Percentiles rank a stretch among this genome's conserved stretches.
Evolutionary conservation across 1,140 invertebrate genomes (phyloP).

Genomic region (Ips typographus): DNA sequence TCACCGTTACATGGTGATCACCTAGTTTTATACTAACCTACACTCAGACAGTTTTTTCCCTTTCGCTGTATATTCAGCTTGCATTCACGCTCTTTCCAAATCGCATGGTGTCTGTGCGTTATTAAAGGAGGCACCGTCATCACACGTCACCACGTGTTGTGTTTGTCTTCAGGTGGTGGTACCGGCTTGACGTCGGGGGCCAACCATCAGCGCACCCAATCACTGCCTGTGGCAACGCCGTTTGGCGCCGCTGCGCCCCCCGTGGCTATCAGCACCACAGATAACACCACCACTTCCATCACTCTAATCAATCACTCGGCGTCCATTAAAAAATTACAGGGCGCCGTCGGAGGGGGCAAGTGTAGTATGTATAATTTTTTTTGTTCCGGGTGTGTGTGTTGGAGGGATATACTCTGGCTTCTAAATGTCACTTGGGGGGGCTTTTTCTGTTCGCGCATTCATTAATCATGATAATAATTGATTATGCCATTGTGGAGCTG

Average conservation of each 20-base stretch:
- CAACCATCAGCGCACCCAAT: slow-evolving; percentile 65
- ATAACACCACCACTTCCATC: slow-evolving; percentile 29
- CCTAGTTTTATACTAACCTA: too few relatives aligned
- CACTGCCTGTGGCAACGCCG: slow-evolving; percentile 58
- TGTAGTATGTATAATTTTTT: slow-evolving; percentile 14
- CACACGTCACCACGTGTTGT: slow-evolving; percentile 1
- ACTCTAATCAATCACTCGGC: slow-evolving; percentile 12
- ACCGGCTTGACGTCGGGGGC: slow-evolving; percentile 42
- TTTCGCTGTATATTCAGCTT: neutral
- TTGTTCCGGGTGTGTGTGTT: neutral
- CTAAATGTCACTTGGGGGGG: neutral
- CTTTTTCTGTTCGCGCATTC: too few relatives aligned
- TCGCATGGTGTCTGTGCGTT: slow-evolving; percentile 1
- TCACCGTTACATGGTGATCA: neutral
- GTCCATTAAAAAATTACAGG: slow-evolving; percentile 14
- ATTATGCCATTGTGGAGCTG: slow-evolving; percentile 3
- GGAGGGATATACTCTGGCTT: neutral
- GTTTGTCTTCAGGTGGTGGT: slow-evolving; percentile 42
- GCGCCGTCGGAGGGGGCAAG: slow-evolving; percentile 23
- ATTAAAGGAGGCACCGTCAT: slow-evolving; percentile 19
- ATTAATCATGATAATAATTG: neutral
- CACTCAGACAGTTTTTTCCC: neutral
- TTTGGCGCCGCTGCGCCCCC: slow-evolving; percentile 31
- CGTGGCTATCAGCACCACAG: slow-evolving; percentile 34
- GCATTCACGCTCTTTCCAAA: neutral